Percentiles rank a stretch among this genome's conserved stretches.
Conservation (phyloP, 2,888 invertebrate species). For the Dicranocentrus wangi region DNA sequence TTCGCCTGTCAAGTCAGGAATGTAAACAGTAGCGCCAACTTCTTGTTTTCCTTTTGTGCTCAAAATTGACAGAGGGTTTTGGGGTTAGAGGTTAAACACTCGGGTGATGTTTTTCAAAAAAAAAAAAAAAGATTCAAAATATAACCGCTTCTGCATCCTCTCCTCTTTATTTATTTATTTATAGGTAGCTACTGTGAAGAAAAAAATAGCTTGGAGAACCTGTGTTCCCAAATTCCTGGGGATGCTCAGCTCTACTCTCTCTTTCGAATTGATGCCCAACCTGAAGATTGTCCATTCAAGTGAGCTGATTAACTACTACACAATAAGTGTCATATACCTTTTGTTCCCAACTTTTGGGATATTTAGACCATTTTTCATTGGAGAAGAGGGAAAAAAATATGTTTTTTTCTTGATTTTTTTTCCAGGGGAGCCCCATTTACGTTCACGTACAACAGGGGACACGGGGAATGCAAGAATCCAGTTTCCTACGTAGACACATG, state of each 20-base stretch:
- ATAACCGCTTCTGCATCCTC: conserved; percentile 10
- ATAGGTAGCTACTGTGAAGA: conserved; percentile 76
- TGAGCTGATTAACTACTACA: too few species aligned
- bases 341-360: too few species aligned
- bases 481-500: conserved; percentile 94
- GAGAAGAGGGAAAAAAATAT: neutral
- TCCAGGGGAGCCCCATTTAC: conserved; percentile 82
- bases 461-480: conserved; percentile 91
- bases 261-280: conserved; percentile 83
- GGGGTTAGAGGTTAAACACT: conserved; percentile 8
- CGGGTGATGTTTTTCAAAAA: conserved; percentile 13
- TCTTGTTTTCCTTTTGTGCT: neutral
- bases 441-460: conserved; percentile 90
- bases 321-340: conserved; percentile 4
- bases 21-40: too few species aligned
- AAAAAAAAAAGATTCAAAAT: neutral
- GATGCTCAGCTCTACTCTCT: conserved; percentile 85
- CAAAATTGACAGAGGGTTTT: neutral
- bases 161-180: conserved; percentile 27
- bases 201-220: conserved; percentile 78
- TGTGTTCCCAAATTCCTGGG: conserved; percentile 83
- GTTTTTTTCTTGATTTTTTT: neutral
- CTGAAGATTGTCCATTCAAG: conserved; percentile 85
- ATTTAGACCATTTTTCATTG: neutral
- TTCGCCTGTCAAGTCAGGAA: too few species aligned